Conservation (phyloP, 2,888 invertebrate species). For the Teinopalpus imperialis region DNA sequence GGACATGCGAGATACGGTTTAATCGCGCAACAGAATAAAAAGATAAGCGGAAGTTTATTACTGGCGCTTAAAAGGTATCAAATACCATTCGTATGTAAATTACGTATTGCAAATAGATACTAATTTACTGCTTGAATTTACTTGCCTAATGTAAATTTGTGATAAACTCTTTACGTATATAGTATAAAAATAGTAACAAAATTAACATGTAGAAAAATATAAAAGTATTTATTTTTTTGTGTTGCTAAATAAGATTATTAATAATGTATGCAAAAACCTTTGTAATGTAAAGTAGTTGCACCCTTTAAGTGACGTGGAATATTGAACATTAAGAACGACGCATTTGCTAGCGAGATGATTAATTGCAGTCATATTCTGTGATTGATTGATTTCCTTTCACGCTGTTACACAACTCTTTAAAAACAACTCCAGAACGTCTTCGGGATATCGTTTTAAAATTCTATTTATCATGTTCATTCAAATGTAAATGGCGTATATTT, state of each 20-base stretch:
- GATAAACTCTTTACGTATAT: conserved; percentile 5
- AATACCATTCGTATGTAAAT: conserved; percentile 47
- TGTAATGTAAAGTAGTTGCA: conserved; percentile 26
- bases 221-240: too few species aligned
- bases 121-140: conserved; percentile 28
- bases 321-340: conserved; percentile 42
- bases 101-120: conserved; percentile 33
- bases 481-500: conserved; percentile 50
- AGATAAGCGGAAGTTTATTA: conserved; percentile 53
- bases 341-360: conserved; percentile 62
- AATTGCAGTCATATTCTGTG: conserved; percentile 59
- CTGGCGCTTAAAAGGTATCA: conserved; percentile 42
- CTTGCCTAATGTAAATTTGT: conserved; percentile 26
- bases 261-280: conserved; percentile 7
- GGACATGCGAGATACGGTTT: conserved; percentile 53
- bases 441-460: conserved; percentile 61
- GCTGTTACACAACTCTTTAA: conserved; percentile 33
- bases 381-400: conserved; percentile 59
- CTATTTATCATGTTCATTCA: conserved; percentile 61
- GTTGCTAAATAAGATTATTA: conserved; percentile 9
- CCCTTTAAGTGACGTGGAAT: conserved; percentile 52
- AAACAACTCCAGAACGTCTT: conserved; percentile 44
- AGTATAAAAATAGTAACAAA: too few species aligned
- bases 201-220: conserved; percentile 4
- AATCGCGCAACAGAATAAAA: conserved; percentile 43